These are phyloP conservation scores for Latrodectus geometricus DNA, from an alignment of 1,140 invertebrate genomes.

Conservation along the genomic window DNA sequence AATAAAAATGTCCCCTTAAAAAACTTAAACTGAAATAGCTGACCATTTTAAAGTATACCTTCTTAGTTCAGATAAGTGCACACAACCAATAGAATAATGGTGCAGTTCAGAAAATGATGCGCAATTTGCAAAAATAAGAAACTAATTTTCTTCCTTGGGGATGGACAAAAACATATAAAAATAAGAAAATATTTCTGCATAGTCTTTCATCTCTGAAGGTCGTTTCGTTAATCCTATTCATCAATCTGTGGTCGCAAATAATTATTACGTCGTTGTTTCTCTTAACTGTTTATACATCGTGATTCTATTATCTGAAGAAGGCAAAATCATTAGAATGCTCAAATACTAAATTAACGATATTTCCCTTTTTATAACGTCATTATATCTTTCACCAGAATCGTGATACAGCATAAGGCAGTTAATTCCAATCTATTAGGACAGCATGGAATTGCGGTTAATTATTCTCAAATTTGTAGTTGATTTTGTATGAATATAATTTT, in stretches of 20 bases:
- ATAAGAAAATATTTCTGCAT: background rate
- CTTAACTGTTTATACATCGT: slow-evolving; percentile 1
- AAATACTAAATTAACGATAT: background rate
- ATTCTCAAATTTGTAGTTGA: too few species aligned
- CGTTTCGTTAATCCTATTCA: slow-evolving; percentile 34
- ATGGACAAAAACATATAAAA: background rate
- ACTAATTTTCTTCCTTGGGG: background rate
- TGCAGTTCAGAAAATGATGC: background rate
- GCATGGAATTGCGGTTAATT: too few species aligned
- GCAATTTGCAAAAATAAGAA: background rate
- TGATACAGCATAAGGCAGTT: background rate
- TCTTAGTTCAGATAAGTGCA: too few species aligned
- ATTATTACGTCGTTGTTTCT: slow-evolving; percentile 20
- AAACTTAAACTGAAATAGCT: too few species aligned
- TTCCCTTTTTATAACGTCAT: background rate
- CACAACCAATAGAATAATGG: background rate
- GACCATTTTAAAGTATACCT: too few species aligned
- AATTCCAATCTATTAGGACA: too few species aligned
- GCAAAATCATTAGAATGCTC: background rate
- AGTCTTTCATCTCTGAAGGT: slow-evolving; percentile 10
- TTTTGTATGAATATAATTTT: too few species aligned
- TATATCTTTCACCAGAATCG: background rate
- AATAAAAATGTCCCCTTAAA: too few species aligned
- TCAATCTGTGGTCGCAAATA: slow-evolving; percentile 35
- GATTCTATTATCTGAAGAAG: slow-evolving; percentile 48